These are phyloP conservation scores for Patella depressa DNA, from an alignment of 2,888 invertebrate species.

Conservation along the genomic window DNA sequence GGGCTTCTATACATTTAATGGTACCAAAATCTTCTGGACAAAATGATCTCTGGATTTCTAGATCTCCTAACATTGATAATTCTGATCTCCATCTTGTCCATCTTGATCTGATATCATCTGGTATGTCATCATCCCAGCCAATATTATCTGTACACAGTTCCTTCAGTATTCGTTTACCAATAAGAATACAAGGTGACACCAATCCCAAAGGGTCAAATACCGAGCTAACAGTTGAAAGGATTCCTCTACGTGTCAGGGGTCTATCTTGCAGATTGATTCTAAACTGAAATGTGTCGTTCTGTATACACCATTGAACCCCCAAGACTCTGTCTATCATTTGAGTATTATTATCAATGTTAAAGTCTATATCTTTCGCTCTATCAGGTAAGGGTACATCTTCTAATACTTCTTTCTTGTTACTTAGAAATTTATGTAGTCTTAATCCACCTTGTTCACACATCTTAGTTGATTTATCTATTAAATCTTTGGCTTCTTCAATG, in stretches of 20 bases:
- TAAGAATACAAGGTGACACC: no score
- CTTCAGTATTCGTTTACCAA: no score
- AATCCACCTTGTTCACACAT: constrained; percentile 20
- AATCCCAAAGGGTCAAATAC: no score
- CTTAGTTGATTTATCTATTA: constrained; percentile 18
- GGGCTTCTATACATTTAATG: background rate
- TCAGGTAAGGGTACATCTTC: constrained; percentile 19
- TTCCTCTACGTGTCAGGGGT: no score
- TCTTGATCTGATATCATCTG: background rate
- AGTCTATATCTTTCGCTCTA: constrained; percentile 5
- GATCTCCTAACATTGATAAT: background rate
- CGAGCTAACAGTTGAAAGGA: no score
- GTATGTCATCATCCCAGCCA: constrained; percentile 16
- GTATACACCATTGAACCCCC: constrained; percentile 31
- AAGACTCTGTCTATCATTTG: constrained; percentile 30
- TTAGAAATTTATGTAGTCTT: constrained; percentile 23
- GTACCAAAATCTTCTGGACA: background rate
- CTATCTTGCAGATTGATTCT: no score
- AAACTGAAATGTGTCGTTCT: constrained; percentile 23
- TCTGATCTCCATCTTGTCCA: constrained; percentile 18
- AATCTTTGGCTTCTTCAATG: constrained; percentile 13
- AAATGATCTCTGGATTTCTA: background rate
- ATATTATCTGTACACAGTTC: constrained; percentile 2
- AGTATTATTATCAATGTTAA: constrained; percentile 18
- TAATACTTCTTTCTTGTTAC: constrained; percentile 23